A percentile compares a stretch with the other conserved stretches of the same genome.
phyloP scores from a whole-genome alignment of 2,888 invertebrate genomes.

The Aphrophora alni region DNA sequence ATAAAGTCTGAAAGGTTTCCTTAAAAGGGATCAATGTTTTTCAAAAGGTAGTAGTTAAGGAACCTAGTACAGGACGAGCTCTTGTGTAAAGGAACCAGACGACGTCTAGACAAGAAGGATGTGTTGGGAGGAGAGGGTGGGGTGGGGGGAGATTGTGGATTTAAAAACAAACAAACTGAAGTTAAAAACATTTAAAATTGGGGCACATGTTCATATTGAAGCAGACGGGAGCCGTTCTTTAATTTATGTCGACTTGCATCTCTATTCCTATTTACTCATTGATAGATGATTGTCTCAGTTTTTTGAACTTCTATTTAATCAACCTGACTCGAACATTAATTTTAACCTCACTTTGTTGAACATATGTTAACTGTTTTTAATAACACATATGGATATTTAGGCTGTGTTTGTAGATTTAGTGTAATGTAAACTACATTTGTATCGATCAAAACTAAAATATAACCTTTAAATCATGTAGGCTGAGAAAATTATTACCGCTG shows the following conservation, averaged over 20 bases:
- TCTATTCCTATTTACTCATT: neutral
- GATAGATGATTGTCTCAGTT: neutral
- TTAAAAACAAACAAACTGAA: neutral
- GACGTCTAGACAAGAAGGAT: neutral
- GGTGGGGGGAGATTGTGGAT: neutral
- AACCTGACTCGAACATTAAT: neutral
- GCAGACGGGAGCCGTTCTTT: neutral
- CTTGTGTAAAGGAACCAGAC: neutral
- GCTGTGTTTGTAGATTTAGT: too few species aligned
- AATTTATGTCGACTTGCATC: neutral
- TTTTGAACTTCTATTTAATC: neutral
- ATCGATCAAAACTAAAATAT: too few species aligned
- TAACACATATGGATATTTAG: too few species aligned
- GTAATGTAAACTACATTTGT: too few species aligned
- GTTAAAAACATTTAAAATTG: neutral
- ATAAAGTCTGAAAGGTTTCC: neutral
- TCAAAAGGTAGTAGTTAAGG: conserved; percentile 9
- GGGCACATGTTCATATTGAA: neutral
- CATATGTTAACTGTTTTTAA: neutral
- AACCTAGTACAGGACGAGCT: neutral
- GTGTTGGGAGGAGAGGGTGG: neutral
- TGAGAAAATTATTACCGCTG: too few species aligned
- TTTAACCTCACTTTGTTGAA: neutral
- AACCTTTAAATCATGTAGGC: too few species aligned
- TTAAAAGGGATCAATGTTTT: neutral